Evolutionary conservation across 2,888 invertebrate species (phyloP).

Genomic region (Dorcus hopei): DNA sequence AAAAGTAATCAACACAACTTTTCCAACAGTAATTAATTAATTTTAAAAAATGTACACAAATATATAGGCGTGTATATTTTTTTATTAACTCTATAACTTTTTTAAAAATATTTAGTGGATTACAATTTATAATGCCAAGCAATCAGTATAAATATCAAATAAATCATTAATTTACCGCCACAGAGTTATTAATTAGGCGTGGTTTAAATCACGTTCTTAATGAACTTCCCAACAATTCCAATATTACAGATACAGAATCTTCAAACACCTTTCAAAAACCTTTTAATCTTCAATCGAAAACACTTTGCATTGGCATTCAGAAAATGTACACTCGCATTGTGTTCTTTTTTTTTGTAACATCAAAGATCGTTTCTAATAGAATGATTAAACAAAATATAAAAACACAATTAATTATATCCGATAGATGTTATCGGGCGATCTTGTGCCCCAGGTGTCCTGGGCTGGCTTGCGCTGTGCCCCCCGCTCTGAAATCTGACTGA

Average conservation of each 20-base stretch:
- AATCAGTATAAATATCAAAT: too few species aligned
- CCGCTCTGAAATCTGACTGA: conserved; percentile 36
- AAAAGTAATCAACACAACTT: too few species aligned
- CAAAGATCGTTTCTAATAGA: conserved; percentile 46
- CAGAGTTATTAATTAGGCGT: too few species aligned
- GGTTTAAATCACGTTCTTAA: too few species aligned
- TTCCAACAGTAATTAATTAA: too few species aligned
- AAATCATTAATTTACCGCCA: too few species aligned
- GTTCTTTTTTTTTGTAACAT: conserved; percentile 14
- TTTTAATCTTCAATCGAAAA: conserved; percentile 33
- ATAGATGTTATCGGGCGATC: conserved; percentile 45
- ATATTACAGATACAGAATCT: conserved; percentile 19
- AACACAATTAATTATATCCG: conserved; percentile 51
- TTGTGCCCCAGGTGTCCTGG: conserved; percentile 47
- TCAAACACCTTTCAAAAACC: conserved; percentile 27
- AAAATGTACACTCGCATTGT: conserved; percentile 39
- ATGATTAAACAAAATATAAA: conserved; percentile 52
- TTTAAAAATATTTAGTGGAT: too few species aligned
- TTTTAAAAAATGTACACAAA: too few species aligned
- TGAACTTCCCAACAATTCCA: too few species aligned
- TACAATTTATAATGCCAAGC: too few species aligned
- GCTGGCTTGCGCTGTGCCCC: conserved; percentile 32
- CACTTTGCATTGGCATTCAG: conserved; percentile 43
- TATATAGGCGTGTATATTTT: too few species aligned
- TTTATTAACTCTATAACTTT: too few species aligned